Evolutionary conservation across 2,888 invertebrate species (phyloP).

Genomic region (Hetaerina titia): DNA sequence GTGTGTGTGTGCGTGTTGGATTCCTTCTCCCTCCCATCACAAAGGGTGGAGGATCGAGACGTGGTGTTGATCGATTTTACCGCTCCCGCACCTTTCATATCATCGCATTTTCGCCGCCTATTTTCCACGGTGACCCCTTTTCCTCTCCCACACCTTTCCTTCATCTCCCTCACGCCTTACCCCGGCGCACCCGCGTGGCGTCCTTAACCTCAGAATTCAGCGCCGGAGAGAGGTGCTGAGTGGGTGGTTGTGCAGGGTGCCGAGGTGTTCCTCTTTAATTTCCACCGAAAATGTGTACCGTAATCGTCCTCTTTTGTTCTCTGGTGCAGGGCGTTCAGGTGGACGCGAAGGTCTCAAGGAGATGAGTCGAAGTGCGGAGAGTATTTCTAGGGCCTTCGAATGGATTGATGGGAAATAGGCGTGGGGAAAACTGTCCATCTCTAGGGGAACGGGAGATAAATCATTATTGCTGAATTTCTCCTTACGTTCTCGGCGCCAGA

Average conservation of each 20-base stretch:
- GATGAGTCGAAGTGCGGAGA: background rate
- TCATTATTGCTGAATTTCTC: no score
- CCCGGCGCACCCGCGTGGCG: background rate
- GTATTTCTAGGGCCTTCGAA: background rate
- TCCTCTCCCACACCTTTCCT: background rate
- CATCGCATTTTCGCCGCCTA: background rate
- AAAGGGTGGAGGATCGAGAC: background rate
- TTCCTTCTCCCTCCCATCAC: background rate
- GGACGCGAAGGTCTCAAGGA: background rate
- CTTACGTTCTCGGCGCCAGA: no score
- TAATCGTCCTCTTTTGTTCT: background rate
- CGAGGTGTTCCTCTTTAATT: background rate
- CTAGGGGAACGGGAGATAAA: no score
- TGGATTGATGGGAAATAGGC: background rate
- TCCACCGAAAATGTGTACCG: background rate
- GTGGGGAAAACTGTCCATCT: background rate
- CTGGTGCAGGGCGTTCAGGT: background rate
- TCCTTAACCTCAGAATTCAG: no score
- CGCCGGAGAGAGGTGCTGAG: no score
- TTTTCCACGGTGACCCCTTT: background rate
- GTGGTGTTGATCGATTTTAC: conserved; percentile 41
- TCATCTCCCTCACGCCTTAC: background rate
- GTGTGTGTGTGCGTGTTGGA: background rate
- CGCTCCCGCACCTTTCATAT: background rate
- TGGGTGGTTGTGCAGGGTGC: no score